phyloP scores from a whole-genome alignment of 2,113 vertebrate species.

The Laticauda colubrina region DNA sequence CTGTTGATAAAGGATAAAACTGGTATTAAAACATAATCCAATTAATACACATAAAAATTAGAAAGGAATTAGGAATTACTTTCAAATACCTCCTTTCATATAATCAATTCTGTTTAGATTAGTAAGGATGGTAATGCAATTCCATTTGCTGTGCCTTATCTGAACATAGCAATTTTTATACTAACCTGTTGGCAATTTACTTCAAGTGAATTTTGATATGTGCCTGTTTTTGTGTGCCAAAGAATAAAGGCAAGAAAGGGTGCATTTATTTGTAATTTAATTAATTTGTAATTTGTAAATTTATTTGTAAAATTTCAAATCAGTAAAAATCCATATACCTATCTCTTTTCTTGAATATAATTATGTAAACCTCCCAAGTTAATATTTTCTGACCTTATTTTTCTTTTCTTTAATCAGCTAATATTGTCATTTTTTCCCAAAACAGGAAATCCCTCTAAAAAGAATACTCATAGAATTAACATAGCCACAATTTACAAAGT shows the following conservation, averaged over 20 bases:
- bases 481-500: not conserved
- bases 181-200: slow-evolving; percentile 40
- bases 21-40: slow-evolving; percentile 29
- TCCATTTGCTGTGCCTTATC: slow-evolving; percentile 43
- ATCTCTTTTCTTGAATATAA: not conserved
- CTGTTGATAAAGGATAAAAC: slow-evolving; percentile 38
- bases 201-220: slow-evolving; percentile 36
- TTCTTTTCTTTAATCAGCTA: not conserved
- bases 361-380: slow-evolving; percentile 4
- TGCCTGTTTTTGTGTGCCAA: slow-evolving; percentile 2
- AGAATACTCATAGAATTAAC: not conserved
- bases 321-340: slow-evolving; percentile 4
- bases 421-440: not conserved
- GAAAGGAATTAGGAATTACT: not conserved
- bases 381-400: slow-evolving; percentile 1
- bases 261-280: not conserved
- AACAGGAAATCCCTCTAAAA: not conserved
- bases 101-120: slow-evolving; percentile 24
- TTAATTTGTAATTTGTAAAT: not conserved
- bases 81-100: slow-evolving; percentile 29
- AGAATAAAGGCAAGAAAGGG: slow-evolving; percentile 25
- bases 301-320: slow-evolving; percentile 20
- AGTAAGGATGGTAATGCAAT: slow-evolving; percentile 40
- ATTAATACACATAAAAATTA: slow-evolving; percentile 38
- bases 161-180: slow-evolving; percentile 40